These are phyloP conservation scores for Drosophila pseudotalamancana DNA, from an alignment of 2,888 invertebrate genomes.

Conservation along the genomic window DNA sequence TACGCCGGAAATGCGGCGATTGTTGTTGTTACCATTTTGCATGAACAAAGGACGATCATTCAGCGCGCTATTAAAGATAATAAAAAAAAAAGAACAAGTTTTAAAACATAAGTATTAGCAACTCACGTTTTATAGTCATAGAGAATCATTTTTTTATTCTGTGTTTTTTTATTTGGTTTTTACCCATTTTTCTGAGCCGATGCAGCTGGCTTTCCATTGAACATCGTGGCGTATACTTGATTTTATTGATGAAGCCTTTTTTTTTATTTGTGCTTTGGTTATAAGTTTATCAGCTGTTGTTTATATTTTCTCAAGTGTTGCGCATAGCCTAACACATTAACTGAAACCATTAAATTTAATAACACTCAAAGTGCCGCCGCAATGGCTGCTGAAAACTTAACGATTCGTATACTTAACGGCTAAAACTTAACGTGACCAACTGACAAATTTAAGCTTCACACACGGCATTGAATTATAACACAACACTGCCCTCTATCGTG, in stretches of 20 bases:
- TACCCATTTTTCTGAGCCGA: slow-evolving; percentile 69
- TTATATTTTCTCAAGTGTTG: slow-evolving; percentile 14
- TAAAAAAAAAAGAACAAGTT: slow-evolving; percentile 13
- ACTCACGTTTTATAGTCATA: neutral
- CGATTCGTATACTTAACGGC: neutral
- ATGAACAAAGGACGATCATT: slow-evolving; percentile 82
- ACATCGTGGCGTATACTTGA: slow-evolving; percentile 55
- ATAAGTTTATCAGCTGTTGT: slow-evolving; percentile 5
- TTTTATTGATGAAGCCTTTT: slow-evolving; percentile 15
- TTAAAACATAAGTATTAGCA: neutral
- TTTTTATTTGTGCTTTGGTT: slow-evolving; percentile 14
- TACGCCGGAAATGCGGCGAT: slow-evolving; percentile 54
- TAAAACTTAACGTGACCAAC: slow-evolving; percentile 1
- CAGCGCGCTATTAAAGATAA: slow-evolving; percentile 59
- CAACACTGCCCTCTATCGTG: neutral
- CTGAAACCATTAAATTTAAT: neutral
- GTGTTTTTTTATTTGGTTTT: slow-evolving; percentile 21
- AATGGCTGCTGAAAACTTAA: neutral
- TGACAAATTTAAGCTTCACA: neutral
- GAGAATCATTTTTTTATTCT: neutral
- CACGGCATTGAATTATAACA: neutral
- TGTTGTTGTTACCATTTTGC: slow-evolving; percentile 73
- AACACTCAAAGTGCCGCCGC: slow-evolving; percentile 1
- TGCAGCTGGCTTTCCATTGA: slow-evolving; percentile 57
- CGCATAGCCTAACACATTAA: neutral